Evolutionary conservation across 1,140 invertebrate genomes (phyloP).

Genomic region (Cherax quadricarinatus): DNA sequence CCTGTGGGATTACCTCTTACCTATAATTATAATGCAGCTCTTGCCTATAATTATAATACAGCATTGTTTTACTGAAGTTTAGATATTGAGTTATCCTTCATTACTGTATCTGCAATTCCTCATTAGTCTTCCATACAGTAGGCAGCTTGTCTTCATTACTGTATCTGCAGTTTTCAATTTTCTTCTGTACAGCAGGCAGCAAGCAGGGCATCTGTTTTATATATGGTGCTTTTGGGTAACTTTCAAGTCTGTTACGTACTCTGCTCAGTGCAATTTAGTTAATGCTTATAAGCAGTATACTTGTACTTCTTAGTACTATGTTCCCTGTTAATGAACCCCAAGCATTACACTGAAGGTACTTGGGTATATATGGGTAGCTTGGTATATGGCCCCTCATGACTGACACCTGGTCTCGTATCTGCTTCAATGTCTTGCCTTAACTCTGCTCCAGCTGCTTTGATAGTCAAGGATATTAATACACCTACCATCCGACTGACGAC

Average conservation of each 20-base stretch:
- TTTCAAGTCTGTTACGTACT: not conserved
- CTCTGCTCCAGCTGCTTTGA: not conserved
- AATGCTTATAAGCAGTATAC: not conserved
- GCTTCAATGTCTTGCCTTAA: not conserved
- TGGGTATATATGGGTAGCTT: not conserved
- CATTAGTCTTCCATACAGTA: no score
- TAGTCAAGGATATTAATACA: not conserved
- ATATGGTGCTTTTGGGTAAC: slow-evolving; percentile 1
- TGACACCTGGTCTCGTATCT: not conserved
- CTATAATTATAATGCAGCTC: no score
- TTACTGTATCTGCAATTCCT: no score
- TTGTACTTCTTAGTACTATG: slow-evolving; percentile 2
- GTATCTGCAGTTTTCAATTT: not conserved
- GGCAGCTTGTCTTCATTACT: no score
- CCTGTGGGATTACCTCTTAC: no score
- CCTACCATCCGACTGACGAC: no score
- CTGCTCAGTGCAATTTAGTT: not conserved
- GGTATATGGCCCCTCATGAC: not conserved
- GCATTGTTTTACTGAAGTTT: no score
- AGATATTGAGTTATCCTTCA: no score
- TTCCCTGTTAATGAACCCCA: not conserved
- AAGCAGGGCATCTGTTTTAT: not conserved
- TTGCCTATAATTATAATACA: no score
- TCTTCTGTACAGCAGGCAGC: not conserved
- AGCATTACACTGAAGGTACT: not conserved